These are phyloP conservation scores for Takifugu ocellatus DNA, from an alignment of 2,797 vertebrate genomes.

Conservation along the genomic window DNA sequence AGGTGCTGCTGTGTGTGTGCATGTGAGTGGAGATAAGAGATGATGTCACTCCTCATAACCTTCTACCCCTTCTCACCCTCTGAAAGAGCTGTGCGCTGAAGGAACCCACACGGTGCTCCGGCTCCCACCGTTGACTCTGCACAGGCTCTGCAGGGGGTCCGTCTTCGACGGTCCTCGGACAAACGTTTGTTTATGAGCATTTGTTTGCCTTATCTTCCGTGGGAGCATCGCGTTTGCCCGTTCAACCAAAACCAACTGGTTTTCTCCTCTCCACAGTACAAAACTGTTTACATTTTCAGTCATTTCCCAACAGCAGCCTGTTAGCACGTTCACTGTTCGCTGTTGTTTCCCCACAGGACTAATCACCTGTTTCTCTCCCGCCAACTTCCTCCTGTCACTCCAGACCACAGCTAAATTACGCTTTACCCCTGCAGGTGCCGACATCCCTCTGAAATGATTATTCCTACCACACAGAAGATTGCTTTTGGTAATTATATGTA, in stretches of 20 bases:
- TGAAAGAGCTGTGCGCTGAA: conserved; percentile 33
- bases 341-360: conserved; percentile 43
- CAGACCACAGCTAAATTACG: conserved; percentile 65
- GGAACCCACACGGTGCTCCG: conserved; percentile 29
- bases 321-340: conserved; percentile 27
- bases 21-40: conserved; percentile 4
- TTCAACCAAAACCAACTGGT: conserved; percentile 30
- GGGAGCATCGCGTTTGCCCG: conserved; percentile 14
- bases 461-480: conserved; percentile 78
- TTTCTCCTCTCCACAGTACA: conserved; percentile 13
- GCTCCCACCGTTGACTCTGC: conserved; percentile 24
- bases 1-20: conserved; percentile 3
- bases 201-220: conserved; percentile 24
- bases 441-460: conserved; percentile 71
- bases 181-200: conserved; percentile 27
- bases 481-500: conserved; percentile 82
- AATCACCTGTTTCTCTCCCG: conserved; percentile 47
- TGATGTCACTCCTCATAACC: conserved; percentile 45
- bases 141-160: conserved; percentile 22
- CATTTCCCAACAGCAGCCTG: conserved; percentile 31
- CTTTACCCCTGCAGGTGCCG: conserved; percentile 68
- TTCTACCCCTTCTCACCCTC: conserved; percentile 34
- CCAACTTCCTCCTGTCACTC: conserved; percentile 53
- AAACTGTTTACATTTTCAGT: conserved; percentile 27
- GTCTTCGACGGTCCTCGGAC: conserved; percentile 9